Base-by-base conservation (phyloP, 2,797 vertebrate species). In the Leptoclinus maculatus region DNA sequence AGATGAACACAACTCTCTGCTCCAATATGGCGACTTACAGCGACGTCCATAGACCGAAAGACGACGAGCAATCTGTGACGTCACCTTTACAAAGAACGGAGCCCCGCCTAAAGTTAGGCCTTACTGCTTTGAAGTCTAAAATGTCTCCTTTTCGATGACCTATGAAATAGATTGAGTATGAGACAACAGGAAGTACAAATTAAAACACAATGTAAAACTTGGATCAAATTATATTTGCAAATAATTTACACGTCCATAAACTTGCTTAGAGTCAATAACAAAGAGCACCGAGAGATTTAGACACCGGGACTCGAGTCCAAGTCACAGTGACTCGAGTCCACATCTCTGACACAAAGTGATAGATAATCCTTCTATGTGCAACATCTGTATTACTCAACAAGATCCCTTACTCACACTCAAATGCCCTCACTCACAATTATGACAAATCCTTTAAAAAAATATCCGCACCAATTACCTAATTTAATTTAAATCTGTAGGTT, bases 11-110 rank as follows among this genome's bases (percentile, higher is more conserved):
- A 62, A 67, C 77, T 73, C 54, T 88, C 74, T 74, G 74, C 60
- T 78, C 66, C 72, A 66, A 75, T 79, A 74, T 59, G 80, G 71
- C 68, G 76, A 84, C 74, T 45, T 66, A 83, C 58, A 80, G 74
- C 74, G 60, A 82, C 5, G 3, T 56, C 69, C 62, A 27, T 5
- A 16, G 54, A n/a, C 14, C 27, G 25, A 53, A 65, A 74, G 66
- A 75, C 62, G 10, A 78, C 79, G 59, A 77, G 71, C 78, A 74
- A 79, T 73, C 71, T 63, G 82, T 39, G 34, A 34, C 25, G n/a
- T 70, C 74, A 70, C 68, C 51, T 74, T 64, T 11, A 63, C 29
- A 65, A 66, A 74, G 65, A 68, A 66, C 72, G 77, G 47, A 62
- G 49, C 47, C 67, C 70, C 11, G 6, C 57, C 49, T 41, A 66